Conservation (phyloP, 2,797 vertebrate species). For the Rhynchotus rufescens region DNA sequence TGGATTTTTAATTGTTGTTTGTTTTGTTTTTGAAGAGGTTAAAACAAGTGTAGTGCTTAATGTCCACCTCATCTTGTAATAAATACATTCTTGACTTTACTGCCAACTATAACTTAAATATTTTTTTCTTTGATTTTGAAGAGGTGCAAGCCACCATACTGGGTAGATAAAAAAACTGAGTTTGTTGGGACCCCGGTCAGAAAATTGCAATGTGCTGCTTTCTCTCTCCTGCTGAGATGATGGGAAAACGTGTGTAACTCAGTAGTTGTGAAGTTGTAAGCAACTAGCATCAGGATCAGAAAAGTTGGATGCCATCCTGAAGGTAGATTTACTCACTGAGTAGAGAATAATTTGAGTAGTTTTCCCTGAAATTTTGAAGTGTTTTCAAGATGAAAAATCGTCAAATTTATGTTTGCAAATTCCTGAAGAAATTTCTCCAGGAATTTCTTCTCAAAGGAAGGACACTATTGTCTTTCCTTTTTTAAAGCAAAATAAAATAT, state of each 20-base stretch:
- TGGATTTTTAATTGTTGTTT: no score
- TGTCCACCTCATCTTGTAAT: neutral
- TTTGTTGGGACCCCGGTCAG: neutral
- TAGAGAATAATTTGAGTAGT: neutral
- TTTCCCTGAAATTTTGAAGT: neutral
- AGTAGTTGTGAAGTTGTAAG: neutral
- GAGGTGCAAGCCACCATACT: neutral
- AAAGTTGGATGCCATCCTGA: neutral
- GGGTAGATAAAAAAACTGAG: neutral
- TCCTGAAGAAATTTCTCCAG: neutral
- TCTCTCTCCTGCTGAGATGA: neutral
- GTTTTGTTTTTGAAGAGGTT: neutral
- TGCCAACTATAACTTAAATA: neutral
- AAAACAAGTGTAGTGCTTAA: neutral
- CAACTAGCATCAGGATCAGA: neutral
- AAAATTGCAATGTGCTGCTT: neutral
- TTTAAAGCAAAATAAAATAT: neutral
- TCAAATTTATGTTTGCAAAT: neutral
- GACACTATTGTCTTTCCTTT: neutral
- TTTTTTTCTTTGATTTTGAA: neutral
- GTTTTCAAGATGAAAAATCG: accelerated
- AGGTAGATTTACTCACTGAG: neutral
- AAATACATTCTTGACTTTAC: neutral
- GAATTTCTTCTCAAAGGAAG: neutral
- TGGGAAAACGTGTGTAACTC: neutral